Conservation (phyloP, 2,797 vertebrate species). For the Microcaecilia unicolor region DNA sequence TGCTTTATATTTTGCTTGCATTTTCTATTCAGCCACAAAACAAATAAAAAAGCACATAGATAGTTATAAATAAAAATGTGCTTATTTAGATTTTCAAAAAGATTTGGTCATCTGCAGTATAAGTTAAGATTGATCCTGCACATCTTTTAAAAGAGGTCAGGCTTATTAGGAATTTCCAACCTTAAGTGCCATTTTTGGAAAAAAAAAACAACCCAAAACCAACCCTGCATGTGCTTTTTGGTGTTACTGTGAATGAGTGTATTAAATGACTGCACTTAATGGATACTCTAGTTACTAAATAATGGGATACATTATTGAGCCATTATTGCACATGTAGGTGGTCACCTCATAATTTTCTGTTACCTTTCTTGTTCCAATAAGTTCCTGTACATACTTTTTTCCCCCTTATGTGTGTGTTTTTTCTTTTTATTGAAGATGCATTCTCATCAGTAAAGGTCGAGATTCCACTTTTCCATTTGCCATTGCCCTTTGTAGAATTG, state of each 20-base stretch:
- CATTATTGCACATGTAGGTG: conserved; percentile 18
- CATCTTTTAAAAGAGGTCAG: no score
- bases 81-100: no score
- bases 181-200: neutral
- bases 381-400: conserved; percentile 15
- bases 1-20: no score
- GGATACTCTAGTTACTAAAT: conserved; percentile 15
- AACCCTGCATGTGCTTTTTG: neutral
- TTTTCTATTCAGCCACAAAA: no score
- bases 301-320: conserved; percentile 12
- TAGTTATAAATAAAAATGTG: no score
- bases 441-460: conserved; percentile 42
- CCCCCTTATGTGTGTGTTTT: conserved; percentile 30
- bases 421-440: conserved; percentile 26
- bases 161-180: neutral
- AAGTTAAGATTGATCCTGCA: no score
- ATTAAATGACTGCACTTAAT: conserved; percentile 22
- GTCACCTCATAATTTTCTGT: conserved; percentile 9
- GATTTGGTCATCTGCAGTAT: no score
- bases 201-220: no score
- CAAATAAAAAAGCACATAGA: no score
- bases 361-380: conserved; percentile 3
- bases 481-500: conserved; percentile 45
- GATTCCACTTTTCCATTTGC: conserved; percentile 30
- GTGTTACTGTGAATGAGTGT: conserved; percentile 20